A percentile compares a stretch with the other conserved stretches of the same genome.
phyloP scores from a whole-genome alignment of 2,888 invertebrate genomes.

The Alloplasta piceator region DNA sequence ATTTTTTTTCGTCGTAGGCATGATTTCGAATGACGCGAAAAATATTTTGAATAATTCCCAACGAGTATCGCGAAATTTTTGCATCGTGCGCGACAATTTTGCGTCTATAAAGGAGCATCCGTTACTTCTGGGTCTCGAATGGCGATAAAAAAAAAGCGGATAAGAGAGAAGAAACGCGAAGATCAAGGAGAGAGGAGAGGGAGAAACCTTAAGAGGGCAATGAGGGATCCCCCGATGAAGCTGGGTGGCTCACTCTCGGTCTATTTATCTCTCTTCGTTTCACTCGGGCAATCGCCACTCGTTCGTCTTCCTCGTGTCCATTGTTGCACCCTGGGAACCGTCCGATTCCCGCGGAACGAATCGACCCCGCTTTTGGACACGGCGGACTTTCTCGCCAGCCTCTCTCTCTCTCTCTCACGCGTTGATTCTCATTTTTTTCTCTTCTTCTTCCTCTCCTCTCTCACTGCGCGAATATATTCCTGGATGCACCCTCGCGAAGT shows the following conservation, averaged over 20 bases:
- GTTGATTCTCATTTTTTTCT: constrained; percentile 25
- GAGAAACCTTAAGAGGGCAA: constrained; percentile 19
- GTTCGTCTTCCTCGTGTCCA: constrained; percentile 25
- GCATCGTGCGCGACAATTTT: too few species aligned
- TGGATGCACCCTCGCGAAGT: constrained; percentile 49
- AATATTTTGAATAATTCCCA: too few species aligned
- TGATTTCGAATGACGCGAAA: too few species aligned
- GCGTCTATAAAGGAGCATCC: too few species aligned
- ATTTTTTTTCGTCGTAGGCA: too few species aligned
- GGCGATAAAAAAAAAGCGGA: neutral
- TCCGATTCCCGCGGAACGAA: constrained; percentile 44
- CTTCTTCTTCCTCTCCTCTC: constrained; percentile 19
- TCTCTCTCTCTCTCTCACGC: neutral
- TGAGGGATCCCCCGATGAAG: constrained; percentile 11
- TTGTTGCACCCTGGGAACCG: constrained; percentile 58
- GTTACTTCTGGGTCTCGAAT: neutral
- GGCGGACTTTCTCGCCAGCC: constrained; percentile 7
- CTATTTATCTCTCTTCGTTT: constrained; percentile 26
- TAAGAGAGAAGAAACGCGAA: neutral
- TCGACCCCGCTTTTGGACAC: constrained; percentile 15
- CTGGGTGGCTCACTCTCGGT: constrained; percentile 16
- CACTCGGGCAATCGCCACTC: neutral
- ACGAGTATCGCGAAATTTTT: too few species aligned
- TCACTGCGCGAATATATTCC: constrained; percentile 33
- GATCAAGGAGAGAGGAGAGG: neutral